Evolutionary conservation across 1,140 invertebrate genomes (phyloP), one percentile per base, ranked within the genome.

Genomic region (Drosophila subpulchrella): DNA sequence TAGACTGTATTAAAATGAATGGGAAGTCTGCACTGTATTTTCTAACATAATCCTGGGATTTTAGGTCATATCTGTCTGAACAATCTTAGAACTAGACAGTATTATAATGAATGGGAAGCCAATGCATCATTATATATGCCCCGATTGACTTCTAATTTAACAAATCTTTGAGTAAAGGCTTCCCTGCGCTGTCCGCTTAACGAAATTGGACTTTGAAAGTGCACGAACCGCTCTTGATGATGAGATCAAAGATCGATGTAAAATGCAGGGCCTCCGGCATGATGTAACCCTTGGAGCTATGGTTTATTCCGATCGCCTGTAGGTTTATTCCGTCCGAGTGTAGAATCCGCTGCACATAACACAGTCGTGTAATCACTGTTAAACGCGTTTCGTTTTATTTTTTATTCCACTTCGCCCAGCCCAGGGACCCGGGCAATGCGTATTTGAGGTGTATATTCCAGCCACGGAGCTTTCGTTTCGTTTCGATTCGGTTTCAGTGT

Each of bases 191-290:
- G 7, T 36, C 12, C 12, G 20, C 53, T 20, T 8, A 12, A 17
- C 11, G 6, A 5, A n/a, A 36, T 32, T 58, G 36, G 56, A 71
- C 73, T 46, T 34, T 46, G 44, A 42, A 41, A 47, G 32, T 36
- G 39, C 38, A 84, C 83, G 50, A 71, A 88, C 84, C 84, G 61
- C 84, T 80, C 68, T 84, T 38, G 44, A 88, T 89, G 61, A 88
- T 89, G 60, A 88, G 80, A 78, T 88, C 84, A 89, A 84, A 88
- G 84, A 88, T 88, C 80, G 84, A 61, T 32, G 76, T 84, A 68
- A 88, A 88, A 57, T 88, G 71, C 48, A 86, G 59, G 32, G 53
- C 63, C 68, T 88, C 85, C 39, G 81, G 82, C 80, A 84, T 89
- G 15, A 66, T 66, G 75, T 58, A 77, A 57, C 39, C 30, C 47